A percentile compares a stretch with the other conserved stretches of the same genome.
Evolutionary conservation across 30 jellyfish, hydroid and myxozoan genomes (phyloP).

Genomic region (Phacellophora camtschatica): DNA sequence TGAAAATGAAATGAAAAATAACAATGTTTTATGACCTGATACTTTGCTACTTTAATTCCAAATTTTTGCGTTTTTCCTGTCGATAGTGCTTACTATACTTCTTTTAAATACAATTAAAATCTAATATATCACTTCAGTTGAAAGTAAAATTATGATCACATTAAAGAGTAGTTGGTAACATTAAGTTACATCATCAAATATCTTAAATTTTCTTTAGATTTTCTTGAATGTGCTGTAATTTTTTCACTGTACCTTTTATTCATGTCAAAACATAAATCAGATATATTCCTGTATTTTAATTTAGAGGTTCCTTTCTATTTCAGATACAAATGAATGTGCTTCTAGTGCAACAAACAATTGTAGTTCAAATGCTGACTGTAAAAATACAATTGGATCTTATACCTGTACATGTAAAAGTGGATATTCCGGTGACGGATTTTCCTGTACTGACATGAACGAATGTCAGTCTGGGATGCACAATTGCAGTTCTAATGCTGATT

Average conservation of each 20-base stretch:
- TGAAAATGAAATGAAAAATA: no score
- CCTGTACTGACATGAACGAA: constrained; percentile 10
- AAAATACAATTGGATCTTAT: constrained; percentile 46
- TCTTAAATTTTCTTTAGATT: no score
- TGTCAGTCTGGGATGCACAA: background rate
- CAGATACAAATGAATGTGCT: constrained; percentile 34
- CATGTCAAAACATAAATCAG: background rate
- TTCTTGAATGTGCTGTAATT: background rate
- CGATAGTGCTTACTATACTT: no score
- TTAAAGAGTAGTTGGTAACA: no score
- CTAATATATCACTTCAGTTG: no score
- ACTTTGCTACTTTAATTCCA: no score
- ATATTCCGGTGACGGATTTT: constrained; percentile 18
- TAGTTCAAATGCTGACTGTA: constrained; percentile 24
- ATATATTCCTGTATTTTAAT: background rate
- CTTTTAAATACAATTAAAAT: no score
- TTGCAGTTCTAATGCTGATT: constrained; percentile 33
- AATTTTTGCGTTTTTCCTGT: no score
- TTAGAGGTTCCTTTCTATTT: background rate
- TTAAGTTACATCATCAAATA: no score
- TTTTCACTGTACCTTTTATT: background rate
- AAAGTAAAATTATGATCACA: no score
- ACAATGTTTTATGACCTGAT: no score
- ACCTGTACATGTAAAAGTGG: constrained; percentile 45
- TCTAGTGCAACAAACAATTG: constrained; percentile 31